Percentiles rank a stretch among this genome's conserved stretches.
Conservation (phyloP, 2,797 vertebrate genomes). For the Squalus acanthias region DNA sequence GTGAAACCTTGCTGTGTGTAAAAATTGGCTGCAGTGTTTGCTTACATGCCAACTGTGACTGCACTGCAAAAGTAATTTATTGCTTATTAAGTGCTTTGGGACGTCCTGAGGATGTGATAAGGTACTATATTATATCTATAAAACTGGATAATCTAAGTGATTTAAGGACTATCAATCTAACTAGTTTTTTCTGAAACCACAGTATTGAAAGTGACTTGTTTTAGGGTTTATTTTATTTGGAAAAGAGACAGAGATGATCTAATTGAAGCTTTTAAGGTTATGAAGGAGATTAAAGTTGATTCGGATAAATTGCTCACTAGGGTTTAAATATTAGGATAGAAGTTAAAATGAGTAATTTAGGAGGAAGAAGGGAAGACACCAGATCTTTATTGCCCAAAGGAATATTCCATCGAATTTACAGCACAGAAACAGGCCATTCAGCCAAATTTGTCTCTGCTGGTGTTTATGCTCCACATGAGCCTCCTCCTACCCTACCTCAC, state of each 20-base stretch:
- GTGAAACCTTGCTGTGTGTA: not conserved
- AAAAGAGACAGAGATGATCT: not conserved
- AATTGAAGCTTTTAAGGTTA: not conserved
- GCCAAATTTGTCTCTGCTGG: not conserved
- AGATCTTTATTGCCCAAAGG: not conserved
- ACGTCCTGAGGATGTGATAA: not conserved
- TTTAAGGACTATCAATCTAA: not conserved
- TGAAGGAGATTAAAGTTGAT: not conserved
- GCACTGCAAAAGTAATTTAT: not conserved
- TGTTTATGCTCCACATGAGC: not conserved
- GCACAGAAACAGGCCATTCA: not conserved
- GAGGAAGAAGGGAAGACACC: not conserved
- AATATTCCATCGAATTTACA: not conserved
- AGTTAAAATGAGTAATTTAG: not conserved
- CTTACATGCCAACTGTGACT: not conserved
- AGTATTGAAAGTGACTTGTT: not conserved
- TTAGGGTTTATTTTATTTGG: not conserved
- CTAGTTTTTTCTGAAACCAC: not conserved
- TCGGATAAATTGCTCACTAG: not conserved
- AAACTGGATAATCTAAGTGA: not conserved
- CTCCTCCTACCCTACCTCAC: not conserved
- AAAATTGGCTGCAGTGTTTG: not conserved
- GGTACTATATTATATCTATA: not conserved
- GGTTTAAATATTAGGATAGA: not conserved
- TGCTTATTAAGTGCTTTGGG: not conserved